Percentiles rank a stretch among this genome's conserved stretches.
Evolutionary conservation across 2,797 vertebrate species (phyloP).

Genomic region (Percopsis omiscomaycus): DNA sequence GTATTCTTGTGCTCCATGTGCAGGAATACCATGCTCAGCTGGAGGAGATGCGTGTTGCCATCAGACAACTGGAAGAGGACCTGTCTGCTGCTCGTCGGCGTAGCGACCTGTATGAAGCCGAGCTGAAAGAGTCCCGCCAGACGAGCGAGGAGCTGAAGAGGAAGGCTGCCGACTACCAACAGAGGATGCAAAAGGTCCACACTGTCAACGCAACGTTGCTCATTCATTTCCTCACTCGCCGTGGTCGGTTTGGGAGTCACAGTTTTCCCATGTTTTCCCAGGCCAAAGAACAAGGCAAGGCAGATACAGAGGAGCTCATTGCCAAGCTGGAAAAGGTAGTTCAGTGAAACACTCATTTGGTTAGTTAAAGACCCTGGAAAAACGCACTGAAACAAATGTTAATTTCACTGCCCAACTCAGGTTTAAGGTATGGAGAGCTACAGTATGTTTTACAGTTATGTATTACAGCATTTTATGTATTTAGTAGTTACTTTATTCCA

Average conservation of each 20-base stretch:
- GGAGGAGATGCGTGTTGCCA: constrained; percentile 95
- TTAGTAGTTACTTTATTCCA: too few relatives aligned
- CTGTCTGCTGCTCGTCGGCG: constrained; percentile 94
- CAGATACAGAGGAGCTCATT: constrained; percentile 88
- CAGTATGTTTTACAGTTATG: too few relatives aligned
- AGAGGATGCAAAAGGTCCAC: constrained; percentile 90
- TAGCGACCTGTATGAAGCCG: constrained; percentile 93
- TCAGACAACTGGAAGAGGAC: constrained; percentile 96
- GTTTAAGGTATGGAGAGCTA: too few relatives aligned
- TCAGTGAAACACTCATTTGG: not conserved
- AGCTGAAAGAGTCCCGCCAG: constrained; percentile 92
- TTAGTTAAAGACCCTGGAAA: constrained; percentile 12
- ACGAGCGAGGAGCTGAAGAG: constrained; percentile 94
- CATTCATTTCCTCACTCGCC: too few relatives aligned
- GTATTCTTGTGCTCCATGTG: not conserved
- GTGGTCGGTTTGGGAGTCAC: too few relatives aligned
- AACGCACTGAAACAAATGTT: not conserved
- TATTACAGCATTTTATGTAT: too few relatives aligned
- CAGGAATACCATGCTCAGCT: constrained; percentile 98
- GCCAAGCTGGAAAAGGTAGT: constrained; percentile 92
- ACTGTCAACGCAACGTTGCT: constrained; percentile 6
- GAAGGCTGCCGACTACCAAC: constrained; percentile 92
- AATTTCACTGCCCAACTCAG: not conserved
- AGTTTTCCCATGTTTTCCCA: constrained; percentile 58
- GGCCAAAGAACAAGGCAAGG: constrained; percentile 96